These are phyloP conservation scores for Anthophora plumipes DNA, from an alignment of 2,888 invertebrate genomes.

Conservation along the genomic window DNA sequence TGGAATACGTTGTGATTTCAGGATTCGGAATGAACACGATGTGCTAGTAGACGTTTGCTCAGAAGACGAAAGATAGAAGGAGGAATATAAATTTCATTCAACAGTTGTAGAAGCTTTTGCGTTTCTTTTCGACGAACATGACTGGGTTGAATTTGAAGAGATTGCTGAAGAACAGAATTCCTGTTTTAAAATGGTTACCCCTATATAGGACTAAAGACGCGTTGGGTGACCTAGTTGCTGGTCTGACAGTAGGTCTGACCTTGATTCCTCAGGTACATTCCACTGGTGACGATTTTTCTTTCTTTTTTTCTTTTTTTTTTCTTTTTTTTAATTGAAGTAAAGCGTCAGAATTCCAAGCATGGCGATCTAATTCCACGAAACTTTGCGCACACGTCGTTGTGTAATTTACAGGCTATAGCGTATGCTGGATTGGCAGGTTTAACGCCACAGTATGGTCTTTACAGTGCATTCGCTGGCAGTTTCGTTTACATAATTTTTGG, in stretches of 20 bases:
- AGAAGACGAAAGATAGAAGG: not conserved
- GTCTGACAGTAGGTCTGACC: constrained; percentile 85
- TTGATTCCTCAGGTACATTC: constrained; percentile 83
- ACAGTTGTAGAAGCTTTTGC: too few relatives aligned
- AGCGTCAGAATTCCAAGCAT: not conserved
- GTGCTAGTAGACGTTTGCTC: not conserved
- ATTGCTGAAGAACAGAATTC: constrained; percentile 75
- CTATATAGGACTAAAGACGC: constrained; percentile 83
- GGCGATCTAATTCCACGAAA: not conserved
- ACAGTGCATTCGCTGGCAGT: constrained; percentile 92
- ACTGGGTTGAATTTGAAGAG: constrained; percentile 62
- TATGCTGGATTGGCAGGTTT: constrained; percentile 79
- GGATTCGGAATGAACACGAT: not conserved
- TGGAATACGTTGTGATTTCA: not conserved
- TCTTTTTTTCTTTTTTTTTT: not conserved
- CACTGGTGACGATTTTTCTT: not conserved
- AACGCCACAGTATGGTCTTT: constrained; percentile 90
- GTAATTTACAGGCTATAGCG: constrained; percentile 78
- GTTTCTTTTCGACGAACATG: constrained; percentile 64
- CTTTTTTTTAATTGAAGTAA: not conserved
- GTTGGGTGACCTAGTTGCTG: constrained; percentile 86
- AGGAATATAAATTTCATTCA: too few relatives aligned
- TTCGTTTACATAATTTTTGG: constrained; percentile 92
- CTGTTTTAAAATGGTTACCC: constrained; percentile 85
- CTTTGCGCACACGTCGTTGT: too few relatives aligned